Base-by-base conservation (phyloP, 2,113 vertebrate genomes). In the Heterocephalus glaber region DNA sequence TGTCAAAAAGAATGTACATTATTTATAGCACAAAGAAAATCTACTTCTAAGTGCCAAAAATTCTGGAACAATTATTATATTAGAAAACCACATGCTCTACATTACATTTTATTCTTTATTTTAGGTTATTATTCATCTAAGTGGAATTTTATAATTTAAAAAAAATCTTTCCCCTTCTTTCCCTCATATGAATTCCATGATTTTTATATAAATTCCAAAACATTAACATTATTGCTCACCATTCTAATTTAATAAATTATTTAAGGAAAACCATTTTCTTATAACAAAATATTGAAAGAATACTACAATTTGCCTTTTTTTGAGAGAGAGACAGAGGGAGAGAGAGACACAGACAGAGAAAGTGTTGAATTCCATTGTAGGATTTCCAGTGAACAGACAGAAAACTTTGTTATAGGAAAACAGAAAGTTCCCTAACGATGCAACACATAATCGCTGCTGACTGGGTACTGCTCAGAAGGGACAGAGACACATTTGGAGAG, bases 11-110 rank as follows among this genome's bases (percentile, higher is more conserved):
- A 87, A 41, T 38, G 30, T 16, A 90, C 17, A 47, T 76, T 93
- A 94, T 77, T 94, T 76, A 96, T 87, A 70, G 52, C 44, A 79
- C 83, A 84, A 92, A 88, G n/a, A 92, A 84, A 94, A 65, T 87
- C 77, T 84, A 60, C 68, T 72, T 61, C 80, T 38, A 86, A 82
- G 49, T 56, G 74, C 41, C 80, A 66, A 80, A 92, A 63, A 30
- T 47, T 14, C 49, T 56, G 19, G 82, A 95, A 66, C 24, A 92
- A 84, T 87, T 68, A 85, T 76, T 90, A 83, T 35, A 70, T 85
- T 76, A 89, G 65, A 85, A 82, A 90, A 90, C 30, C 38, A 90
- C 77, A 88, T 82, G 84, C 60, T 94, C 47, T 66, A 81, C 83
- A 90, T 54, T 88, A 22, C 11, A 91, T 92, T 68, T 94, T 85